phyloP scores from a whole-genome alignment of 2,888 invertebrate species.

The Gryllus longicercus region DNA sequence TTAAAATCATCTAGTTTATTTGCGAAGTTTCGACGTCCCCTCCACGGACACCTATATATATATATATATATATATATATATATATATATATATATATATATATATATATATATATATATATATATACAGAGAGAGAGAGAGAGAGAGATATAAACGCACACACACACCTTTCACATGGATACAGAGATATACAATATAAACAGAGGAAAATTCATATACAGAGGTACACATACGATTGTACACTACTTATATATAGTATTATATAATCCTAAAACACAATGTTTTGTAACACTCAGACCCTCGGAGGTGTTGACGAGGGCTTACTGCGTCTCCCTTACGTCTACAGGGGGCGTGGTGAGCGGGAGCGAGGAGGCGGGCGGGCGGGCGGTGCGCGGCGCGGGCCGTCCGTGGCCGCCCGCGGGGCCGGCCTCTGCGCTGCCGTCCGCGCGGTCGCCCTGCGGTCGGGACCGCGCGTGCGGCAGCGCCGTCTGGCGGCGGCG shows the following conservation, averaged over 20 bases:
- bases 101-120: not conserved
- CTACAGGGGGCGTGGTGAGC: too few relatives aligned
- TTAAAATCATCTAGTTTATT: too few relatives aligned
- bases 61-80: not conserved
- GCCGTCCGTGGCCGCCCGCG: not conserved
- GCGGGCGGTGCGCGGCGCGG: not conserved
- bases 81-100: conserved; percentile 17
- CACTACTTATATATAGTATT: too few relatives aligned
- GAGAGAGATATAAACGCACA: not conserved
- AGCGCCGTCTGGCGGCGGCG: not conserved
- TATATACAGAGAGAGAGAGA: not conserved
- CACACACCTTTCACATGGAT: too few relatives aligned
- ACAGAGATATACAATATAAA: too few relatives aligned
- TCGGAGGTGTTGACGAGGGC: not conserved
- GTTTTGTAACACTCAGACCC: not conserved
- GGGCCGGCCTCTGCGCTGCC: not conserved
- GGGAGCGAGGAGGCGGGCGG: too few relatives aligned
- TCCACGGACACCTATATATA: not conserved
- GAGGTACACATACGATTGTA: too few relatives aligned
- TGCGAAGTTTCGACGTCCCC: too few relatives aligned
- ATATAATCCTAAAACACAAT: too few relatives aligned
- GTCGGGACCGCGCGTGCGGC: not conserved
- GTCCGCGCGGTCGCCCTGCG: not conserved
- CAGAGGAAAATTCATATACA: too few relatives aligned
- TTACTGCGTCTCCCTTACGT: too few relatives aligned